Base-by-base conservation (phyloP, 2,113 vertebrate genomes). In the Trichomycterus rosablanca region DNA sequence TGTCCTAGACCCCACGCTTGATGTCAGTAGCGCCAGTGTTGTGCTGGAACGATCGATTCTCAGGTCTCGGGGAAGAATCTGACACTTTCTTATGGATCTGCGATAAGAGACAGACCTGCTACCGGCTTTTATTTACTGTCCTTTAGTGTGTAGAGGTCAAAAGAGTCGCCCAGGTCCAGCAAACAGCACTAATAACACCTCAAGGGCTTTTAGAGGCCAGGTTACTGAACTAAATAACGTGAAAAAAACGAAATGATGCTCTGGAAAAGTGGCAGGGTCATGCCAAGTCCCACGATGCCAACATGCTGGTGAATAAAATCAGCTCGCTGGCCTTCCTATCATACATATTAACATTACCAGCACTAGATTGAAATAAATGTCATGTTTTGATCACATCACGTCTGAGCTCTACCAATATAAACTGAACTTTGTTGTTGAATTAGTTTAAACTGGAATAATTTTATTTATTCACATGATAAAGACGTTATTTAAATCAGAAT, bases 51-150 rank as follows among this genome's bases (percentile, higher is more conserved):
- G 56, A 2, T 73, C 87, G 86, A 87, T 88, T 72, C 83, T 85
- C 86, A 73, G 70, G 50, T 81, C 74, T 73, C 61, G 65, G 46
- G 77, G 77, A 82, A 59, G 56, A 73, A 65, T 73, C 77, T 77
- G 83, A 87, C 84, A 88, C 84, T 76, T 82, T 74, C 64, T 51
- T 74, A 70, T 70, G 77, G 75, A 85, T 83, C 55, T 76, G 75
- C 84, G 81, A 83, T 80, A 81, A 81, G 71, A 89, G 72, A 64
- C 70, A 64, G 57, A 60, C 49, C 1, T 28, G 0, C 42, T 62
- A 62, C 35, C 60, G 66, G 65, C 45, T 66, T 45, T 42, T 63
- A 40, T 43, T 23, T 7, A 4, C n/a, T n/a, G n/a, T 24, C 59
- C 48, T 62, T 8, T 64, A 59, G 65, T 23, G 9, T 7, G 2